phyloP scores from a whole-genome alignment of 2,888 invertebrate genomes.

The Rosalia funebris region DNA sequence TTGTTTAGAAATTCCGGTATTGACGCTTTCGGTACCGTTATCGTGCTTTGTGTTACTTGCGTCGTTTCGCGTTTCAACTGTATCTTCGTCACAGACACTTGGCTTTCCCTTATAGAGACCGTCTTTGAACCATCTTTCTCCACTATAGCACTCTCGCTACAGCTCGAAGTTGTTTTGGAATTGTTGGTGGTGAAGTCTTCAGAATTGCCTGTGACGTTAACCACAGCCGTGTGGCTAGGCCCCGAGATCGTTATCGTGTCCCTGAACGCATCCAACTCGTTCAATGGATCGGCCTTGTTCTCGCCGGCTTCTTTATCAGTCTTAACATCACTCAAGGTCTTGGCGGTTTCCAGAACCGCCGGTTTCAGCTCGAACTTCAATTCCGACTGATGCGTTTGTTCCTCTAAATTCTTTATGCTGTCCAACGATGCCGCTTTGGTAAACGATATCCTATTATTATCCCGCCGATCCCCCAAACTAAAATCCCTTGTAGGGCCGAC shows the following conservation, averaged over 20 bases:
- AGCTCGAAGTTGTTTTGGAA: constrained; percentile 17
- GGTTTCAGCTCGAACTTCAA: constrained; percentile 34
- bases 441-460: constrained; percentile 43
- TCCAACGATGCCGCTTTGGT: constrained; percentile 66
- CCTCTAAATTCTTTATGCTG: constrained; percentile 70
- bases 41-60: constrained; percentile 57
- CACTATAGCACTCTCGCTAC: constrained; percentile 30
- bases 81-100: constrained; percentile 69
- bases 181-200: constrained; percentile 35
- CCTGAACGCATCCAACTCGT: constrained; percentile 19
- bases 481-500: constrained; percentile 29
- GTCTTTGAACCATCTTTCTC: constrained; percentile 48
- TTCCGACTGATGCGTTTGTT: constrained; percentile 46
- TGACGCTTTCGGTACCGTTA: constrained; percentile 56
- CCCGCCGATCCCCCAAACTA: constrained; percentile 29
- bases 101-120: constrained; percentile 55
- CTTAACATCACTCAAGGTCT: constrained; percentile 19
- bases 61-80: constrained; percentile 68
- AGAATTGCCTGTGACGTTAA: constrained; percentile 50
- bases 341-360: background rate
- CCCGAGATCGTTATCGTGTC: constrained; percentile 55
- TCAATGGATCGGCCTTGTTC: constrained; percentile 16
- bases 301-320: constrained; percentile 28
- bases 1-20: constrained; percentile 78
- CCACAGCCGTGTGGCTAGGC: constrained; percentile 59